Base-by-base conservation (phyloP, 1,140 invertebrate genomes). In the Dreissena polymorpha region DNA sequence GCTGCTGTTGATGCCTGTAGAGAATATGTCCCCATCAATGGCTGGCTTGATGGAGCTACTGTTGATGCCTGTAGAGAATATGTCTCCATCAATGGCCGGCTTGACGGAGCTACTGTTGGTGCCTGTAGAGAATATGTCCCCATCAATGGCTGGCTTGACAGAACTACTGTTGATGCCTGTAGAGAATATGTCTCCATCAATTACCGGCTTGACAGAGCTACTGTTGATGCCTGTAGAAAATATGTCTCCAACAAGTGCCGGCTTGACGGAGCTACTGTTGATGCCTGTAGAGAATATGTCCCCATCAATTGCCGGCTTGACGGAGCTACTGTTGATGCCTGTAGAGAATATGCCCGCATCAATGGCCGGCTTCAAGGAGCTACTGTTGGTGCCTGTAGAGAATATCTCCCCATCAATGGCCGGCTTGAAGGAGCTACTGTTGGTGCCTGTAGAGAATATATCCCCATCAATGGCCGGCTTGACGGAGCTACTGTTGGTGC, bases 1-100 rank as follows among this genome's bases (percentile, higher is more conserved):
- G n/a, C 75, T 25, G 71, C 57, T 63, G 78, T 84, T 29, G 63
- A 39, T 10, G n/a, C 72, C 51, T 23, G 74, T 49, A 23, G 73
- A 72, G 73, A 87, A 86, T 14, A 85, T 81, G 70, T 88, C 83
- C 63, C n/a, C n/a, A n/a, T n/a, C n/a, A n/a, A n/a, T n/a, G n/a
- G n/a, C n/a, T n/a, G n/a, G n/a, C n/a, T n/a, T n/a, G n/a, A n/a
- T n/a, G n/a, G n/a, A n/a, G n/a, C n/a, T n/a, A n/a, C n/a, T n/a
- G n/a, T n/a, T n/a, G n/a, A n/a, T n/a, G n/a, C n/a, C n/a, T n/a
- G n/a, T n/a, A n/a, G n/a, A n/a, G n/a, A n/a, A n/a, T n/a, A n/a
- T n/a, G n/a, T 83, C 85, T 10, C 80, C 79, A 64, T 84, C 83
- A 53, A n/a, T 50, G 14, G 64, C 12, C n/a, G 39, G 39, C 39